Base-by-base conservation (phyloP, 2,797 vertebrate species). In the Sphenopsis melanotis region DNA sequence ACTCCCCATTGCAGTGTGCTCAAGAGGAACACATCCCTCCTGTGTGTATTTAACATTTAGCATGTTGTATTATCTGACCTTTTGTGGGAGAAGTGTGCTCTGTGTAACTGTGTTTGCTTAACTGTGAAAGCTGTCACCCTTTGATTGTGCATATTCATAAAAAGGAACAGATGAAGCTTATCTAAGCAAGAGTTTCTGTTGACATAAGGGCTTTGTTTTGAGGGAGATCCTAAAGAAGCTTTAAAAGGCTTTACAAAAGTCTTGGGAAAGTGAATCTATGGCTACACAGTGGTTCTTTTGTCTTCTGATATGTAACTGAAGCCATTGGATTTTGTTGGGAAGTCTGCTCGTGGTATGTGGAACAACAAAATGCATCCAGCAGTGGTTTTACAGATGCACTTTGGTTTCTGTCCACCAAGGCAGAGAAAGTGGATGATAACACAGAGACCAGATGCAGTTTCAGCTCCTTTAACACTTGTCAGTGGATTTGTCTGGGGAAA, bases 151-250 rank as follows among this genome's bases (percentile, higher is more conserved):
- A 21, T 24, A 11, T 70, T 88, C 71, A 27, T 70, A 57, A 70
- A 88, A 76, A 15, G 14, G 8, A 88, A 18, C 44, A 68, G 21
- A 52, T 72, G 83, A 94, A 61, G 61, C 29, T 2, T n/a, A 24
- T 23, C 59, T 29, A 47, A 71, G 72, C 52, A 87, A 53, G 74
- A 46, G 19, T 53, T 94, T 75, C 74, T 88, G 66, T 88, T 93
- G 76, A 93, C 41, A 22, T n/a, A 56, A 78, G 52, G 57, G 52
- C 39, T 84, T 96, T 88, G 34, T 86, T 90, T 76, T 37, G 52
- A 81, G 70, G 52, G 22, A 42, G 20, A 50, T 47, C 30, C 60
- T 94, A 76, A 82, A 71, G 47, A 72, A 75, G 59, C 44, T 76
- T 90, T 52, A 59, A 64, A 71, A 69, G 27, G 37, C 41, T 91